Evolutionary conservation across 1,140 invertebrate genomes (phyloP), one percentile per base, ranked within the genome.

Genomic region (Drosophila eugracilis): DNA sequence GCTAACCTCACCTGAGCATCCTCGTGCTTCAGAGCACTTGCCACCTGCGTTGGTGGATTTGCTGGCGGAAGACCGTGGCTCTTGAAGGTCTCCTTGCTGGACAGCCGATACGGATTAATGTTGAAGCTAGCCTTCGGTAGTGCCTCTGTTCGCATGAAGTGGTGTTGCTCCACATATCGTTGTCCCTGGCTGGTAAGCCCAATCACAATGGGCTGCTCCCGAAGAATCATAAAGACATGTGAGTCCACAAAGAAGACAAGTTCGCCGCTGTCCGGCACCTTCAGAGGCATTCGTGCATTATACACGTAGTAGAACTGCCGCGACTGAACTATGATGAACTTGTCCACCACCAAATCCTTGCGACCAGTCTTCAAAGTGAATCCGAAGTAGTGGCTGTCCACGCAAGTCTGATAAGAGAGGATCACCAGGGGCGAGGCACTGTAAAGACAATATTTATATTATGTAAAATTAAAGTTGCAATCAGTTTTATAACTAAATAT

Each of bases 371-470:
- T 62, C 4, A 91, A 42, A n/a, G 74, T 84, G 49, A 91, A 91
- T 4, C 85, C 84, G 85, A 91, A 91, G 32, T 88, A 88, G 67
- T 91, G 89, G 10, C 89, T 91, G 19, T 90, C 74, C 36, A 80
- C 71, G 32, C 89, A 91, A 1, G 71, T 72, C 42, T 80, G 76
- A 60, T 91, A 91, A 4, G 67, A 78, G 1, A 91, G 37, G 5
- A 57, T 75, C 36, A 90, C 28, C 52, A 76, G 75, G 15, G 85
- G 54, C 3, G 37, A 9, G 9, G 22, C 5, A 30, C 89, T 91
- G 39, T 1, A 6, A 3, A 2, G 12, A 14, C 6, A 1, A 14
- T n/a, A 10, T 12, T 4, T 15, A 19, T 39, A n/a, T 19, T 1
- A 19, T 34, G 12, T 37, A 17, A 39, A 39, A 3, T 19, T 2